Conservation (phyloP, 2,797 vertebrate species). For the Silurus lanzhouensis region DNA sequence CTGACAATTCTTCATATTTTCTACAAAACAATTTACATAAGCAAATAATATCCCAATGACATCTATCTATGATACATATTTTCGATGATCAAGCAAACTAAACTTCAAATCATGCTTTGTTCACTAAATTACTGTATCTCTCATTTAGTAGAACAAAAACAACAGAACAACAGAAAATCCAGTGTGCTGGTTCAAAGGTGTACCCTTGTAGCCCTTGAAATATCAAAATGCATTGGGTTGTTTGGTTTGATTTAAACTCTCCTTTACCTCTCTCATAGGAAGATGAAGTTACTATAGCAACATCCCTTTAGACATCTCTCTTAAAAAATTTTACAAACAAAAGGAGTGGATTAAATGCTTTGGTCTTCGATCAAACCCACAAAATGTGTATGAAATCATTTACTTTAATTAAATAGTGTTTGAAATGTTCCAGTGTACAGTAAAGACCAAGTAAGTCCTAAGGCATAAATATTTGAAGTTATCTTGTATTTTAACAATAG, state of each 20-base stretch:
- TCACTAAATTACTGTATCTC: neutral
- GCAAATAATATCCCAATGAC: neutral
- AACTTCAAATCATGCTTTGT: neutral
- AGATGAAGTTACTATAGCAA: constrained; percentile 14
- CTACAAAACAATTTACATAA: neutral
- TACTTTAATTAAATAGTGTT: neutral
- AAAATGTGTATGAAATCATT: neutral
- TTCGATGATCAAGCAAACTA: no score
- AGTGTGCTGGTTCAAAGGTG: neutral
- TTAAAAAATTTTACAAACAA: neutral
- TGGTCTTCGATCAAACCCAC: neutral
- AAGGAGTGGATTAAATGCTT: constrained; percentile 13
- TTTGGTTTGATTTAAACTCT: neutral
- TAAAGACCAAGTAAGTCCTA: neutral
- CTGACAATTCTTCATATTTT: neutral
- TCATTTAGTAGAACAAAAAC: neutral
- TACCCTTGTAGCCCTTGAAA: neutral
- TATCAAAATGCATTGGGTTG: constrained; percentile 1
- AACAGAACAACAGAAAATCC: neutral
- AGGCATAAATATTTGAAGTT: no score
- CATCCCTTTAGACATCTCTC: neutral
- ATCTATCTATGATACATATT: no score
- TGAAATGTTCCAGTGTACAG: neutral
- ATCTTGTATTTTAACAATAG: no score
- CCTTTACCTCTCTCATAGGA: neutral